Evolutionary conservation across 2,113 vertebrate species (phyloP).

Genomic region (Echinops telfairi): DNA sequence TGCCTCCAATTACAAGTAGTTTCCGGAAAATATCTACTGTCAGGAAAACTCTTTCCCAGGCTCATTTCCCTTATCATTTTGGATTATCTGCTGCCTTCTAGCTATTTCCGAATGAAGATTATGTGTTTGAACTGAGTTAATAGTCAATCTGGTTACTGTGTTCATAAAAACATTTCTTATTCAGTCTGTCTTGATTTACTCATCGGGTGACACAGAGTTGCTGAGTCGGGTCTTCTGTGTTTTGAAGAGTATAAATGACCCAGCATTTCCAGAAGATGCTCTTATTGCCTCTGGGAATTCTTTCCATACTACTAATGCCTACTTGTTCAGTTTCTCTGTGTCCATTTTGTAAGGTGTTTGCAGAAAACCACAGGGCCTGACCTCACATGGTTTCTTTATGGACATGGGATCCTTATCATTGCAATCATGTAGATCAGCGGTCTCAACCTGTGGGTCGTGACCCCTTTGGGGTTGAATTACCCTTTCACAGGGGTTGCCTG

Average conservation of each 20-base stretch:
- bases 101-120: neutral
- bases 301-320: neutral
- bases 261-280: neutral
- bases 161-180: too few species aligned
- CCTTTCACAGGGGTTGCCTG: too few species aligned
- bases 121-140: slow-evolving; percentile 28
- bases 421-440: too few species aligned
- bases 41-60: slow-evolving; percentile 14
- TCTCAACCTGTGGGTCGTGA: too few species aligned
- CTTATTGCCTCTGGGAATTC: neutral
- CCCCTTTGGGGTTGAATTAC: too few species aligned
- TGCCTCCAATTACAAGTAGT: neutral
- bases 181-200: neutral
- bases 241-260: neutral
- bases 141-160: neutral
- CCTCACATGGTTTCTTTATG: neutral
- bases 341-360: neutral
- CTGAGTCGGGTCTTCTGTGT: neutral
- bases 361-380: neutral
- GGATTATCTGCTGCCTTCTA: neutral
- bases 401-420: neutral
- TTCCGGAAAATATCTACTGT: slow-evolving; percentile 37
- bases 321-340: neutral
- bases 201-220: neutral
- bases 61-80: neutral